Base-by-base conservation (phyloP, 2,113 vertebrate species). In the Enhydra lutris region DNA sequence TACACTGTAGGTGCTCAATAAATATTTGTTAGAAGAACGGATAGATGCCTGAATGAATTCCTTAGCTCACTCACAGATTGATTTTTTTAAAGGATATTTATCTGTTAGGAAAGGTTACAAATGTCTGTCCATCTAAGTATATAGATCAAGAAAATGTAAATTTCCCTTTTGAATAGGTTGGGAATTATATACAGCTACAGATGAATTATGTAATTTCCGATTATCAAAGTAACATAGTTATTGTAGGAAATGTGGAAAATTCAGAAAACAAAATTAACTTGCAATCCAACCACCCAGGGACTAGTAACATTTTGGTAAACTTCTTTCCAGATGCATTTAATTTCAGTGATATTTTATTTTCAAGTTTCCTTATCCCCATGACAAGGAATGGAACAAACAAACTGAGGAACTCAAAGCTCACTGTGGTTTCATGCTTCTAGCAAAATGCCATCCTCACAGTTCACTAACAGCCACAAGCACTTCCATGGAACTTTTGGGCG, bases 291-390 rank as follows among this genome's bases (percentile, higher is more conserved):
- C 39, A 89, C 61, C 52, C 79, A 71, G 80, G 94, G 79, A 83
- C 76, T 81, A 63, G 71, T 81, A 90, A 95, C 80, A 92, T 97
- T 97, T 90, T 89, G 59, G 84, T 73, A 45, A 76, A 71, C 67
- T 97, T 97, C 89, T 96, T 97, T 97, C 95, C 96, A 97, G 94
- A 96, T 34, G 81, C 39, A 69, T 97, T 97, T 92, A 73, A 96
- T 97, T 96, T 95, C 85, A 6, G 14, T 59, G 94, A 95, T 81
- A 17, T 94, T 97, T 94, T 76, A 92, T 98, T 86, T 98, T 98
- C 94, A 91, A 85, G 26, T 97, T 97, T 97, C 87, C 50, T 96
- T 98, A 91, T 97, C 91, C 96, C 74, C 91, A 69, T 95, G 98
- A 89, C 31, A 71, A 97, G 82, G 69, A 67, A 74, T 71, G 73